Conservation (phyloP, 2,797 vertebrate species). For the Rhynchonycteris naso region DNA sequence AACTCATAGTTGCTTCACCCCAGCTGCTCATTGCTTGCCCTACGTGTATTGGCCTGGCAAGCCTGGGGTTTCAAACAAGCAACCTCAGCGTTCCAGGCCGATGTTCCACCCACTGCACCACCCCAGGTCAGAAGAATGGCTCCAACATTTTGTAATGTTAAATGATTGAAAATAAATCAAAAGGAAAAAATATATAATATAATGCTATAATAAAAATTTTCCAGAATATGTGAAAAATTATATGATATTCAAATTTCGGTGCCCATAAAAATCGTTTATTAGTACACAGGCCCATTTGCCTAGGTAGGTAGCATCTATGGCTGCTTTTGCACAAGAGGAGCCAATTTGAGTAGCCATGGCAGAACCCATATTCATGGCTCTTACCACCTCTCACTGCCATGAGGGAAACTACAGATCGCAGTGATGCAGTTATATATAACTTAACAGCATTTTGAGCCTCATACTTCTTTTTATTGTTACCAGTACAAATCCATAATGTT, state of each 20-base stretch:
- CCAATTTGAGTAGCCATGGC: neutral
- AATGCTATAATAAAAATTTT: neutral
- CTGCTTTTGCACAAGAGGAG: neutral
- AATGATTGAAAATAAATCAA: neutral
- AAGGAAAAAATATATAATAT: neutral
- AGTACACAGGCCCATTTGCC: neutral
- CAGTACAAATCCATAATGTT: neutral
- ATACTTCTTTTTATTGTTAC: neutral
- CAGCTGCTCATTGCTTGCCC: too few species aligned
- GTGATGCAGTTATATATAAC: neutral
- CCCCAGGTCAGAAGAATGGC: too few species aligned
- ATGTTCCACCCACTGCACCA: too few species aligned
- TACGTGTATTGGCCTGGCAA: too few species aligned
- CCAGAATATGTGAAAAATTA: neutral
- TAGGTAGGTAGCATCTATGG: too few species aligned
- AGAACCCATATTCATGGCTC: too few species aligned
- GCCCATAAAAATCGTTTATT: neutral
- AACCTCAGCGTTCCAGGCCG: too few species aligned
- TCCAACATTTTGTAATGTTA: neutral
- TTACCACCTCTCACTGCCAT: rapidly evolving
- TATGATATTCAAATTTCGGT: neutral
- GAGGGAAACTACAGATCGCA: neutral
- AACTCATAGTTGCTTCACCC: too few species aligned
- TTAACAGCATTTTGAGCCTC: neutral
- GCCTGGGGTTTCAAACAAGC: too few species aligned